Evolutionary conservation across 1,140 invertebrate genomes (phyloP).

Genomic region (Lepeophtheirus salmonis): DNA sequence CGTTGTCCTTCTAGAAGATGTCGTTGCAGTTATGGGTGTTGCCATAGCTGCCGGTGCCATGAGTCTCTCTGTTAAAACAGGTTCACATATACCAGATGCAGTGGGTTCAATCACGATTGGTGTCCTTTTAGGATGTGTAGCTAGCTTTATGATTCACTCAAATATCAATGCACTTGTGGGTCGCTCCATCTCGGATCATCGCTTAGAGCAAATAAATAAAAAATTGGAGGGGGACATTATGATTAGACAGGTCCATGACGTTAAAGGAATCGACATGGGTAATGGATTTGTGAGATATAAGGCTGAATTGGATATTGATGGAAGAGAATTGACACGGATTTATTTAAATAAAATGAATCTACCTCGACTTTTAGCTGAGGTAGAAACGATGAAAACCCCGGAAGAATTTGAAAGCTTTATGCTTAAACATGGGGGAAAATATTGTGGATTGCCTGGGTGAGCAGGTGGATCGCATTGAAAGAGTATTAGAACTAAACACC

Average conservation of each 20-base stretch:
- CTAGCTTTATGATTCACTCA: conserved; percentile 85
- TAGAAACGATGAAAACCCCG: conserved; percentile 57
- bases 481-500: conserved; percentile 71
- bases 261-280: conserved; percentile 95
- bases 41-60: conserved; percentile 67
- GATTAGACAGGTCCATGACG: conserved; percentile 91
- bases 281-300: conserved; percentile 63
- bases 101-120: conserved; percentile 73
- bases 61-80: conserved; percentile 53
- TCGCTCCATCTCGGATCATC: conserved; percentile 69
- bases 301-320: conserved; percentile 95
- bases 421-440: conserved; percentile 84
- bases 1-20: conserved; percentile 87
- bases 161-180: conserved; percentile 82
- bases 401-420: conserved; percentile 84
- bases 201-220: conserved; percentile 67
- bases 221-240: conserved; percentile 84
- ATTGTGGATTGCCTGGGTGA: conserved; percentile 91
- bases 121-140: conserved; percentile 65
- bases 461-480: conserved; percentile 95
- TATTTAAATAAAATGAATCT: conserved; percentile 86
- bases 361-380: conserved; percentile 48
- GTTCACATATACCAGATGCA: conserved; percentile 66
- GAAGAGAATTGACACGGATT: conserved; percentile 67
- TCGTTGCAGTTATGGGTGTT: conserved; percentile 79